Base-by-base conservation (phyloP, 2,113 vertebrate genomes). In the Triplophysa siluroides region DNA sequence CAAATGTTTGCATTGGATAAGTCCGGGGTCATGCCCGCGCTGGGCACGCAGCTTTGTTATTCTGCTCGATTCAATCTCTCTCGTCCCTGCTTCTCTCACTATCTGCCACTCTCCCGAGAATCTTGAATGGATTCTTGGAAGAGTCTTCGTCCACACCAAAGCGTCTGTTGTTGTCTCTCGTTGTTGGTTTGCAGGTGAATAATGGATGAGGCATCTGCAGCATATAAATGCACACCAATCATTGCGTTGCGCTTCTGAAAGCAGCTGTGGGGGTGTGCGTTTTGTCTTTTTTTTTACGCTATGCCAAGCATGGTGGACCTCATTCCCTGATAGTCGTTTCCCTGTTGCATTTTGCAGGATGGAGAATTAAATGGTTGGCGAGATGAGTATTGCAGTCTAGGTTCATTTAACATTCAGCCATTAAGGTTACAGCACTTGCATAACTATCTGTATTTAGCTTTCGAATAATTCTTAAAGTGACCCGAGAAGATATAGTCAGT, bases 181-280 rank as follows among this genome's bases (percentile, higher is more conserved):
- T 88, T 85, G 56, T 78, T 69, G 24, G 76, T 38, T 86, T 87
- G 84, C 77, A 69, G 78, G 85, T 92, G 87, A 91, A 91, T 93
- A 88, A 93, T 90, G 87, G 88, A 92, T 90, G 88, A 91, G 81
- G 78, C 54, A 9, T 75, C 82, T 86, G 85, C 84, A 82, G 81
- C 41, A 82, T 88, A 80, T 84, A 86, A 87, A 88, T 38, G 83
- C 84, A 78, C 79, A 76, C 88, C 88, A 86, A 83, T 88, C 83
- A 80, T 78, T 81, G 81, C 84, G 81, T 61, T 58, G 81, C 50
- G 8, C 84, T 85, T 45, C 83, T 56, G 13, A 45, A 85, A 86
- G 86, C 71, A 41, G 76, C 52, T 85, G 56, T 80, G 60, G 12
- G 73, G 58, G 61, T 78, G 67, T 61, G 23, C 77, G 45, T 24